Conservation (phyloP, 2,113 vertebrate genomes). For the Aegotheles bennettii region DNA sequence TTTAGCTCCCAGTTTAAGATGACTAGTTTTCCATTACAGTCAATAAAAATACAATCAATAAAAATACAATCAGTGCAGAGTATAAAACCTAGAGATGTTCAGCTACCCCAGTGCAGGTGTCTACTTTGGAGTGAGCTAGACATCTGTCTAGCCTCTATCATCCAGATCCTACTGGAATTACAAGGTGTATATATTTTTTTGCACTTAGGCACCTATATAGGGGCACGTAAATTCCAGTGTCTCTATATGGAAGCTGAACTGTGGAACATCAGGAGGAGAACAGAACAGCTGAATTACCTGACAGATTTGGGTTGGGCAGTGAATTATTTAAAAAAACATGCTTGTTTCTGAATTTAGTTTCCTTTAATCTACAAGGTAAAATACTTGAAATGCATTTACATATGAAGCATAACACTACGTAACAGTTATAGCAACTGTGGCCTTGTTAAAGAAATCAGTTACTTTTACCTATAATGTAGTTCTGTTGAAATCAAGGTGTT, state of each 20-base stretch:
- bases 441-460: neutral
- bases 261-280: neutral
- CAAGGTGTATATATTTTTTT: neutral
- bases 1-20: neutral
- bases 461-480: neutral
- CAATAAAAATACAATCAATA: neutral
- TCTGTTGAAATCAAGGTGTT: neutral
- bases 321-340: neutral
- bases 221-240: neutral
- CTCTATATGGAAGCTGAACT: neutral
- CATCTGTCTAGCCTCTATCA: neutral
- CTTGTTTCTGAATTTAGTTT: neutral
- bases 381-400: neutral
- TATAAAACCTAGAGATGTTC: neutral
- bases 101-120: rapidly evolving
- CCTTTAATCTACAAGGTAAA: neutral
- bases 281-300: neutral
- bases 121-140: neutral
- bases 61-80: neutral
- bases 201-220: neutral
- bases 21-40: neutral
- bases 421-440: neutral
- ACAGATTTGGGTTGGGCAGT: neutral
- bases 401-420: neutral
- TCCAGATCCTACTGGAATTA: neutral